These are phyloP conservation scores for Emmelina monodactyla DNA, from an alignment of 2,888 invertebrate species.

Conservation along the genomic window DNA sequence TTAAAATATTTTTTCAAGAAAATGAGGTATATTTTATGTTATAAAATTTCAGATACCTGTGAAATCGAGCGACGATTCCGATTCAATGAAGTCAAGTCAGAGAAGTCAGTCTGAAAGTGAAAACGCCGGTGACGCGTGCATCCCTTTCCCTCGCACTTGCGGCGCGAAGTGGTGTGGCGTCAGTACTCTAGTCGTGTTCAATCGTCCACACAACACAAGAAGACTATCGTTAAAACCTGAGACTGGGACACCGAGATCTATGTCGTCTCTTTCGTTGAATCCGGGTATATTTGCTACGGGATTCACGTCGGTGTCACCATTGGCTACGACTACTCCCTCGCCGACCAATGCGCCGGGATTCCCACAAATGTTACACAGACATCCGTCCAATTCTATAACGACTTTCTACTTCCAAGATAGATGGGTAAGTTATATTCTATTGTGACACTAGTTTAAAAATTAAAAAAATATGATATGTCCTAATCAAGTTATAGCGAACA, in stretches of 20 bases:
- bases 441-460: no score
- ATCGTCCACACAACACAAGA: slow-evolving; percentile 74
- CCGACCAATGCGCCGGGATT: slow-evolving; percentile 57
- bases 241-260: slow-evolving; percentile 74
- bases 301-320: slow-evolving; percentile 50
- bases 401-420: slow-evolving; percentile 83
- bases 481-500: background rate
- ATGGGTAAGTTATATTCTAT: slow-evolving; percentile 52
- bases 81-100: slow-evolving; percentile 55
- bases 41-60: slow-evolving; percentile 50
- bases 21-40: no score
- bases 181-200: slow-evolving; percentile 86
- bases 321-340: slow-evolving; percentile 58
- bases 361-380: slow-evolving; percentile 54
- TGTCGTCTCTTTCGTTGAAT: slow-evolving; percentile 49
- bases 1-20: no score
- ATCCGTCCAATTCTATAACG: slow-evolving; percentile 71
- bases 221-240: slow-evolving; percentile 73
- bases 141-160: slow-evolving; percentile 94
- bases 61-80: slow-evolving; percentile 61
- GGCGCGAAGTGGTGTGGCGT: slow-evolving; percentile 93
- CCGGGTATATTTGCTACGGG: slow-evolving; percentile 43
- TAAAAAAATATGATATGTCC: background rate
- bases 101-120: slow-evolving; percentile 57
- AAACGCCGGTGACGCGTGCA: slow-evolving; percentile 75